Conservation (phyloP, 2,797 vertebrate species). For the Arctocebus calabarensis region DNA sequence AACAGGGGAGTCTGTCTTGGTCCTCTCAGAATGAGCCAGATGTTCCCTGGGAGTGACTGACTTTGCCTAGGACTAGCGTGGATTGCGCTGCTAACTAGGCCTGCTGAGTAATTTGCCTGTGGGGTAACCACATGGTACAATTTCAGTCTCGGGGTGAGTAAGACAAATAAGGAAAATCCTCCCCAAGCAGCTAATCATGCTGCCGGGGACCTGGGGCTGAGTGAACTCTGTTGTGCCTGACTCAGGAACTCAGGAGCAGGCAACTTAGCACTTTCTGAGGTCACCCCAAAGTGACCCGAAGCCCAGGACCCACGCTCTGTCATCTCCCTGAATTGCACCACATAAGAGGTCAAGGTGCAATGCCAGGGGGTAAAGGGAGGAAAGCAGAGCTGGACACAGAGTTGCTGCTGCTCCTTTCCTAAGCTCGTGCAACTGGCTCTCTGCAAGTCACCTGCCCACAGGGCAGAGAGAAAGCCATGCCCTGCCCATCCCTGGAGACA, state of each 20-base stretch:
- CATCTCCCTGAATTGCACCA: neutral
- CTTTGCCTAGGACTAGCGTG: neutral
- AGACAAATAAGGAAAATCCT: neutral
- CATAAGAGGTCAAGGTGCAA: neutral
- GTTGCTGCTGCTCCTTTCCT: neutral
- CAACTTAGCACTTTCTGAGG: neutral
- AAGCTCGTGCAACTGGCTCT: neutral
- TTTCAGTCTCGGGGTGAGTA: conserved; percentile 38
- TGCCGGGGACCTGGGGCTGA: fast-evolving
- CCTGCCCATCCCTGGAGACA: neutral
- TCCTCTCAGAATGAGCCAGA: neutral
- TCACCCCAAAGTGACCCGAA: neutral
- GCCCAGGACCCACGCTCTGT: neutral
- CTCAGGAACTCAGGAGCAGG: neutral
- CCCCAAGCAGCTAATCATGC: neutral
- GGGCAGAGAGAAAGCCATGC: neutral
- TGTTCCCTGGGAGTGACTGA: neutral
- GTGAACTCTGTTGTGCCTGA: neutral
- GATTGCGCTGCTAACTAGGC: neutral
- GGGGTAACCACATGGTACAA: neutral
- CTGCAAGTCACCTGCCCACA: neutral
- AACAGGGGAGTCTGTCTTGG: neutral
- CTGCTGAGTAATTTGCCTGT: neutral
- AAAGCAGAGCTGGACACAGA: neutral
- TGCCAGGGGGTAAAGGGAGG: neutral